Base-by-base conservation (phyloP, 2,113 vertebrate genomes). In the Tetraodon nigroviridis region DNA sequence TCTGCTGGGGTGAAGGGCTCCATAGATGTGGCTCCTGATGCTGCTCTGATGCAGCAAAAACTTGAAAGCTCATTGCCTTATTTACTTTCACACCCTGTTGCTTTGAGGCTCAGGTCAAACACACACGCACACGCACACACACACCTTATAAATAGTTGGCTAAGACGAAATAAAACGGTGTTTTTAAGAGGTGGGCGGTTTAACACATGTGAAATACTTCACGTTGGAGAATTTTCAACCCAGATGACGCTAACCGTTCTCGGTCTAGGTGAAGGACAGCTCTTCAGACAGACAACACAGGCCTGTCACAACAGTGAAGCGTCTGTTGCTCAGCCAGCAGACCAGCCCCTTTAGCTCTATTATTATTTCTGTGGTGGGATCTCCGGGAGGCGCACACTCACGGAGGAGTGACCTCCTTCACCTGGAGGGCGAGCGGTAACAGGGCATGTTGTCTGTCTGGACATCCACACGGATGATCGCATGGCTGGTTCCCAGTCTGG, bases 391-490 rank as follows among this genome's bases (percentile, higher is more conserved):
- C 53, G 20, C 55, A 41, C 40, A 21, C 63, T 52, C 57, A 63
- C 52, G 47, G 45, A 19, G 66, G 21, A 10, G 20, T 55, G 61
- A 86, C 74, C 81, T 82, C 61, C 37, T 45, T 79, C 73, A 79
- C 74, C 75, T 65, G 51, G 18, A 70, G 63, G 57, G 61, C 27
- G 72, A 80, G 55, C 63, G 58, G 61, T 49, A 67, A 58, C 62
- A 46, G 74, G 68, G 67, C 64, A 71, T 79, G 81, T 66, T 78
- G 71, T 81, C 75, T 69, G 79, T 83, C 81, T 80, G 73, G 62
- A 40, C 14, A 47, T 63, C 71, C 74, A 64, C 58, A 71, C 68
- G 69, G 63, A 75, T 79, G 67, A 75, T 51, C 45, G 27, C 66
- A 81, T 69, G 69, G 58, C 67, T 81, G 73, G 58, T 61, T 78